These are phyloP conservation scores for Eristalis pertinax DNA, from an alignment of 2,888 invertebrate genomes.

Conservation along the genomic window DNA sequence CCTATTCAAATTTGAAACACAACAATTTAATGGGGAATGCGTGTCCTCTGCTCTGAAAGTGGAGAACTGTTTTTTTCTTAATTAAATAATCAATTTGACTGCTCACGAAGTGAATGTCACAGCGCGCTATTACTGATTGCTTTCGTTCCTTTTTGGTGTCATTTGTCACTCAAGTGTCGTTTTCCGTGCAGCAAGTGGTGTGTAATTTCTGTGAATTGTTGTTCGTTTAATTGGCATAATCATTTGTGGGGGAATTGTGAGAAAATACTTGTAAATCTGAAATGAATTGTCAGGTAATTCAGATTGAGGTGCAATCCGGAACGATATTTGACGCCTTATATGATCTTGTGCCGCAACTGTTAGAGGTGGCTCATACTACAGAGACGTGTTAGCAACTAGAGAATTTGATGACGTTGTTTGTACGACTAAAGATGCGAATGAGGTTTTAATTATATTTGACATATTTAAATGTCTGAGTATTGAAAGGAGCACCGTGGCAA, in stretches of 20 bases:
- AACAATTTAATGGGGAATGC: neutral
- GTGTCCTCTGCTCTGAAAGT: neutral
- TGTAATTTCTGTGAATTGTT: neutral
- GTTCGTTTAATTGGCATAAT: neutral
- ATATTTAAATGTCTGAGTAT: too few relatives aligned
- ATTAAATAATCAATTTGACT: slow-evolving; percentile 25
- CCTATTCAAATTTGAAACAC: neutral
- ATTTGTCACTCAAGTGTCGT: neutral
- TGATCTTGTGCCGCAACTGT: neutral
- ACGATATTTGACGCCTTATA: neutral
- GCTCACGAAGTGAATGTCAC: neutral
- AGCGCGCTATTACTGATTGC: neutral
- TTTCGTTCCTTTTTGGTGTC: neutral
- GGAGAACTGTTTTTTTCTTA: slow-evolving; percentile 10
- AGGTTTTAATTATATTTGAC: too few relatives aligned
- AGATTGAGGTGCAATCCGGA: neutral
- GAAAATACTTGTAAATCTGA: neutral
- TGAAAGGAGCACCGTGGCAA: too few relatives aligned
- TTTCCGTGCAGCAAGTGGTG: neutral
- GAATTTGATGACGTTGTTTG: neutral
- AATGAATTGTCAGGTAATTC: neutral
- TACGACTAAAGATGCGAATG: too few relatives aligned
- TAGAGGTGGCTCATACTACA: neutral
- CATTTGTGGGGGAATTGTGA: neutral
- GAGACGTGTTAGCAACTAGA: neutral